Evolutionary conservation across 1,140 invertebrate species (phyloP).

Genomic region (Streblospio benedicti): DNA sequence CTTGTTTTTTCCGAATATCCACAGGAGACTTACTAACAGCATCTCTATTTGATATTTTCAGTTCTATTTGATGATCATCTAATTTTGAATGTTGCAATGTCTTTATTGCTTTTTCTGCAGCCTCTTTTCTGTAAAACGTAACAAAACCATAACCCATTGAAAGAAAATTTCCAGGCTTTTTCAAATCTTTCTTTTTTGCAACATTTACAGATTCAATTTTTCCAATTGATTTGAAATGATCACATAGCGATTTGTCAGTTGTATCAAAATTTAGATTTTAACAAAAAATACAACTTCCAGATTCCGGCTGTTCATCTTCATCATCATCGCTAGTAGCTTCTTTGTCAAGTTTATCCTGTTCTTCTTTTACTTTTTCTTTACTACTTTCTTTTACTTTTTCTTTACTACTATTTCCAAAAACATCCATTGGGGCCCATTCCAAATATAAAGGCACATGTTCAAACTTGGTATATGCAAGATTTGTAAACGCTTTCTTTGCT

Average conservation of each 20-base stretch:
- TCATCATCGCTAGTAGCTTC: slow-evolving; percentile 26
- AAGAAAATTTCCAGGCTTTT: slow-evolving; percentile 60
- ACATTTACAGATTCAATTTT: slow-evolving; percentile 66
- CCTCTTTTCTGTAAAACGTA: slow-evolving; percentile 64
- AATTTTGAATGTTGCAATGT: slow-evolving; percentile 69
- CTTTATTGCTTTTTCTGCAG: slow-evolving; percentile 76
- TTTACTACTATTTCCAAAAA: slow-evolving; percentile 43
- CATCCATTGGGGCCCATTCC: slow-evolving; percentile 92
- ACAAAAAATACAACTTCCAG: slow-evolving; percentile 77
- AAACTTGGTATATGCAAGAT: slow-evolving; percentile 81
- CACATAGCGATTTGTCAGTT: no score
- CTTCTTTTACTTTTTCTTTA: no score
- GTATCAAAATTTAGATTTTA: slow-evolving; percentile 93
- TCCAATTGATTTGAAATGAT: no score
- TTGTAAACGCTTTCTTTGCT: slow-evolving; percentile 79
- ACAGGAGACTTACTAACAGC: no score
- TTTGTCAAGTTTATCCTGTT: no score
- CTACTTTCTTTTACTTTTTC: slow-evolving; percentile 35
- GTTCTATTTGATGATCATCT: slow-evolving; percentile 81
- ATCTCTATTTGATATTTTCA: slow-evolving; percentile 83
- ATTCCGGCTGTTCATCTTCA: slow-evolving; percentile 16
- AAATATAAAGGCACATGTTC: slow-evolving; percentile 84
- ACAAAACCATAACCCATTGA: slow-evolving; percentile 90
- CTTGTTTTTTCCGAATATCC: no score
- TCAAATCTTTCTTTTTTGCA: slow-evolving; percentile 76